These are phyloP conservation scores for Halocaridina rubra DNA, from an alignment of 2,888 invertebrate species.

Conservation along the genomic window DNA sequence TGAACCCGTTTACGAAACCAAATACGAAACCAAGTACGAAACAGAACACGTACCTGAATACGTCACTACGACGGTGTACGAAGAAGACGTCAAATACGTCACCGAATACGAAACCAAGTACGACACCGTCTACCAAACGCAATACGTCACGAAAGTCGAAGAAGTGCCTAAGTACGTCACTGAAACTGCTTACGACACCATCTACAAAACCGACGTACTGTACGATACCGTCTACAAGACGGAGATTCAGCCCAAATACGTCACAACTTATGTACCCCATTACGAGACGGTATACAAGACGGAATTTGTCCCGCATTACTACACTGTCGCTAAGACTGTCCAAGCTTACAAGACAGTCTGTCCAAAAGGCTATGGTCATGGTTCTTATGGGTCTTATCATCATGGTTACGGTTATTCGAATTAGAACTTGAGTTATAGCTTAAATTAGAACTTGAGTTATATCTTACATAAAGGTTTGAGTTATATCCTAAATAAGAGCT, in stretches of 20 bases:
- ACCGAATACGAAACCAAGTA: conserved; percentile 51
- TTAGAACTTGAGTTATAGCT: no score
- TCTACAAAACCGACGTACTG: conserved; percentile 3
- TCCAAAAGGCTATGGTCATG: background rate
- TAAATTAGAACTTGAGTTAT: no score
- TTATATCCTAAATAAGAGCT: no score
- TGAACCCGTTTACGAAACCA: conserved; percentile 32
- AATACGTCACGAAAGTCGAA: background rate
- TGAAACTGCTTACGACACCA: conserved; percentile 49
- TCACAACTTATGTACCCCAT: background rate
- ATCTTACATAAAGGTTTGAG: no score
- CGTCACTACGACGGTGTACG: conserved; percentile 26
- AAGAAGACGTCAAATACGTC: conserved; percentile 36
- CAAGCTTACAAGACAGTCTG: background rate
- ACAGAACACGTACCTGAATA: conserved; percentile 39
- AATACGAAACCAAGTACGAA: conserved; percentile 34
- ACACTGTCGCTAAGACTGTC: background rate
- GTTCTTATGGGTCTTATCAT: no score
- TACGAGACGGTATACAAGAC: background rate
- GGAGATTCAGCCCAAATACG: conserved; percentile 18
- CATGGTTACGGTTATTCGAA: no score
- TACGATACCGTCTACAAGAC: conserved; percentile 26
- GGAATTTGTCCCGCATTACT: background rate
- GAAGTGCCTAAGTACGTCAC: conserved; percentile 2
- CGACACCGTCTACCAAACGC: conserved; percentile 28